A percentile compares a stretch with the other conserved stretches of the same genome.
These are phyloP conservation scores for Ceyx margarethae DNA, from an alignment of 2,113 vertebrate genomes.

Conservation along the genomic window DNA sequence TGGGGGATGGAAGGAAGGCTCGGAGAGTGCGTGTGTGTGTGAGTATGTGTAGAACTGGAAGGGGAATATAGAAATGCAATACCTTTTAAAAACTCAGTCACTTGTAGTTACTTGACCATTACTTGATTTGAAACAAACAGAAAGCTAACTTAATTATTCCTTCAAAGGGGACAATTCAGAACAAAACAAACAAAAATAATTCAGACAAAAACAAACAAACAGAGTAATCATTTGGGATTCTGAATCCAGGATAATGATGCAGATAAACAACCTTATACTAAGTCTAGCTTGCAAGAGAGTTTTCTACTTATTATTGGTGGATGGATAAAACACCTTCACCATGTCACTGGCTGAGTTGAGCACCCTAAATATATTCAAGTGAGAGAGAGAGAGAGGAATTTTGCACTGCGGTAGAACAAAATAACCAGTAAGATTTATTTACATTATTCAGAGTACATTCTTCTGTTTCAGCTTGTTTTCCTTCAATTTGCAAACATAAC, in stretches of 20 bases:
- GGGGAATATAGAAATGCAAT: not conserved
- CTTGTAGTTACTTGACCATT: not conserved
- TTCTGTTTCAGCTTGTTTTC: not conserved
- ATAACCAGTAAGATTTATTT: not conserved
- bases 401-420: not conserved
- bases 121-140: not conserved
- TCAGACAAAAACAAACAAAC: not conserved
- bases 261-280: not conserved
- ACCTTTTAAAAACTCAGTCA: not conserved
- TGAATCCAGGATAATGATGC: not conserved
- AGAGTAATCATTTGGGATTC: not conserved
- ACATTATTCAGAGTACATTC: not conserved
- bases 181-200: not conserved
- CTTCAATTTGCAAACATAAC: conserved; percentile 3
- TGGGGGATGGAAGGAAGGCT: not conserved
- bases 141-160: not conserved
- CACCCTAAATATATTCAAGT: not conserved
- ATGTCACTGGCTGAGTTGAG: not conserved
- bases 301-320: not conserved
- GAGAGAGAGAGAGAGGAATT: not conserved
- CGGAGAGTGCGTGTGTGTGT: not conserved
- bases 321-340: not conserved
- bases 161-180: not conserved
- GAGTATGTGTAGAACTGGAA: not conserved
- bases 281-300: not conserved